These are phyloP conservation scores for Bothrops jararaca DNA, from an alignment of 2,113 vertebrate species.

Conservation along the genomic window DNA sequence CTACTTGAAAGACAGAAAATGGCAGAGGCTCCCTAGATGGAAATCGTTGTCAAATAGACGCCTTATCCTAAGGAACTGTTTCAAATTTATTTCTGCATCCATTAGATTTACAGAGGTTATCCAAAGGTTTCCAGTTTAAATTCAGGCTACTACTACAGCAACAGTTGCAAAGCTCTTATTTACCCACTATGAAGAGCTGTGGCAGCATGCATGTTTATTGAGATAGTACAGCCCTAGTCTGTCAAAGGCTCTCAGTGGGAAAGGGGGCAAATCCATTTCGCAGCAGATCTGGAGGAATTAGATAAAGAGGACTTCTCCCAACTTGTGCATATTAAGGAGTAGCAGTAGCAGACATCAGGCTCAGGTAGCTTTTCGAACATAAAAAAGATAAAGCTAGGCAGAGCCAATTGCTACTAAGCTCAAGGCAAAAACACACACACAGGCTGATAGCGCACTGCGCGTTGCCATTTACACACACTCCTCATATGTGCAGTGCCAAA, in stretches of 20 bases:
- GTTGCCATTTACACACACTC: slow-evolving; percentile 3
- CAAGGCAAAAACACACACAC: slow-evolving; percentile 56
- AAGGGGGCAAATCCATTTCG: slow-evolving; percentile 18
- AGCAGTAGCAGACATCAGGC: slow-evolving; percentile 66
- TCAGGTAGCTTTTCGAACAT: slow-evolving; percentile 11
- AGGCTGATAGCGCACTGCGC: not conserved
- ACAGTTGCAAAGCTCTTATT: slow-evolving; percentile 46
- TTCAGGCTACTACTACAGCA: slow-evolving; percentile 38
- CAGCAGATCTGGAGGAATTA: slow-evolving; percentile 61
- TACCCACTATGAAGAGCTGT: slow-evolving; percentile 8
- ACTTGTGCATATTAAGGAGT: slow-evolving; percentile 64
- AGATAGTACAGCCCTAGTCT: slow-evolving; percentile 31
- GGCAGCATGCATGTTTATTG: slow-evolving; percentile 27
- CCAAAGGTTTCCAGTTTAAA: slow-evolving; percentile 50
- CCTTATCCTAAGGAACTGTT: not conserved
- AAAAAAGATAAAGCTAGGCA: slow-evolving; percentile 42
- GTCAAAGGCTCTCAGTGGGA: slow-evolving; percentile 31
- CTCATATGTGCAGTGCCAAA: not conserved
- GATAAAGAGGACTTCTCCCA: slow-evolving; percentile 53
- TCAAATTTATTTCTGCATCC: not conserved
- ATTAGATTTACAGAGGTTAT: not conserved
- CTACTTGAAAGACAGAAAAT: not conserved
- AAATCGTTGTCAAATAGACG: slow-evolving; percentile 23
- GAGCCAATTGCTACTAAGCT: slow-evolving; percentile 53
- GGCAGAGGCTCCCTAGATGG: slow-evolving; percentile 19